Base-by-base conservation (phyloP, 2,797 vertebrate species). In the Microctenopoma stevenorrisi region DNA sequence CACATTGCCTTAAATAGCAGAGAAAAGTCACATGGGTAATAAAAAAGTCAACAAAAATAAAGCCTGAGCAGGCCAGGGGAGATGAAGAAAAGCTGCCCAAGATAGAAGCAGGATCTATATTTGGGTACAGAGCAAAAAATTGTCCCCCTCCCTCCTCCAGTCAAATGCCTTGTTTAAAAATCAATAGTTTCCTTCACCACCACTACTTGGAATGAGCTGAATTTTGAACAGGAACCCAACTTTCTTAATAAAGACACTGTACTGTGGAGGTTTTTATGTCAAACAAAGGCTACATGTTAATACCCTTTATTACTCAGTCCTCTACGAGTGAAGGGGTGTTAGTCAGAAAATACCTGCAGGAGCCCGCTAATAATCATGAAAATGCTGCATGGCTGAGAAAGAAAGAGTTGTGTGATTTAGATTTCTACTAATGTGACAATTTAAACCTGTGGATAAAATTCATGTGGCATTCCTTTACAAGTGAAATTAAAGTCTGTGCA, bases 11-110 rank as follows among this genome's bases (percentile, higher is more conserved):
- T 88, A 92, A 91, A 91, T 91, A 92, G 84, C 74, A 79, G 72
- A 65, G 78, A 56, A 38, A 49, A 89, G 89, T 91, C 88, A 90
- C 88, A 85, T 89, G 85, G 88, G 76, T 81, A 68, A 84, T 81
- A 83, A 71, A 82, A 87, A 90, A 86, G 72, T 82, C 22, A 38
- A 83, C 81, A 78, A 85, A 86, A 88, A 92, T 81, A 86, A 88
- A 89, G 57, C 78, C 65, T 26, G 65, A 86, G 87, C 68, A 60
- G 74, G 74, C 52, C 1, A 9, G 60, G 47, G 64, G 48, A 76
- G 82, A 63, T 44, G 22, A 28, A 25, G 47, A 22, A 16, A 48
- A 78, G 71, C 46, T 22, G 69, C 81, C 72, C 64, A 86, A 88
- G 83, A 89, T 86, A 85, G 79, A 85, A 78, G 7, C 64, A 55